Base-by-base conservation (phyloP, 1,140 invertebrate species). In the Drosophila ercepeae region DNA sequence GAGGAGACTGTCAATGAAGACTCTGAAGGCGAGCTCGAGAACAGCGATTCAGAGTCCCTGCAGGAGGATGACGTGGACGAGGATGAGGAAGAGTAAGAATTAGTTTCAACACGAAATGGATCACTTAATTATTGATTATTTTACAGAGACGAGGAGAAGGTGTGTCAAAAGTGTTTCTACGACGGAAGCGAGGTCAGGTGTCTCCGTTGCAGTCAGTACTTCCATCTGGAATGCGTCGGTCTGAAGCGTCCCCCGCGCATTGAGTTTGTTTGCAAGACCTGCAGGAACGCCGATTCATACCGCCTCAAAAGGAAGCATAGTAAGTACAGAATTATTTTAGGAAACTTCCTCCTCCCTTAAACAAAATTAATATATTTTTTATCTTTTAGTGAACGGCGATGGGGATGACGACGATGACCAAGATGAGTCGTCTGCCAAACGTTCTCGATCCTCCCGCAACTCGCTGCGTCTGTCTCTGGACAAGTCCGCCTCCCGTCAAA, bases 11-110 rank as follows among this genome's bases (percentile, higher is more conserved):
- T 91, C 11, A 89, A 90, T 1, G 70, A 52, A 1, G 69, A 72
- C 1, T n/a, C 4, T 0, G 19, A 13, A 4, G 16, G 49, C 25
- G 36, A n/a, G 60, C 72, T 21, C 6, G 69, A 57, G 23, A 92
- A 93, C 5, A 14, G 13, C 94, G 94, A 21, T 2, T 2, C 21
- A 2, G 21, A 21, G 4, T 21, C 94, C 52, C 94, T 98, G 97
- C 90, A 98, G 4, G 32, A 48, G 1, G 79, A 54, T 7, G 14
- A 34, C 4, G 42, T 44, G 1, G 54, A 60, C 3, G 39, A 16
- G 11, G 54, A 60, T 4, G 39, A 39, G 11, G 36, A 39, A 9
- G 36, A 64, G 79, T 89, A 75, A 75, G 76, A 64, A 0, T 11
- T 18, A 18, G 1, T 34, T 14, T 9, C 4, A 8, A 49, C 6